phyloP scores from a whole-genome alignment of 2,888 invertebrate genomes.

The Perithous albicinctus region DNA sequence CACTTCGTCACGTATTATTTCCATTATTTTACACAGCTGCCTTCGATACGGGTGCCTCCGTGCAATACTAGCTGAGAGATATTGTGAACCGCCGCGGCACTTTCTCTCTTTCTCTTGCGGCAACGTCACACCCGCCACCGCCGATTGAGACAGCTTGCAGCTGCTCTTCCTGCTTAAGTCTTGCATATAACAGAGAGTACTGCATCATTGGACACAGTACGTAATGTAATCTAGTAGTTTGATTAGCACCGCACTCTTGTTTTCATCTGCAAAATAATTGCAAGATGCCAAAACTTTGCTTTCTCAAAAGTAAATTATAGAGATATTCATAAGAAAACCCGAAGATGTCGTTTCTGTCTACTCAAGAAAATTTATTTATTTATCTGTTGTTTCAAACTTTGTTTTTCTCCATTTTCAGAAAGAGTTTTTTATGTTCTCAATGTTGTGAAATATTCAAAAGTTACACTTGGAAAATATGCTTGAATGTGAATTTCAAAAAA shows the following conservation, averaged over 20 bases:
- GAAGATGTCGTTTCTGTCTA: no score
- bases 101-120: constrained; percentile 15
- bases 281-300: background rate
- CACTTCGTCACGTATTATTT: no score
- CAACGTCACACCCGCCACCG: background rate
- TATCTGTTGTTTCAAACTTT: no score
- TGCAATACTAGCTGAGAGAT: background rate
- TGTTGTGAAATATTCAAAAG: no score
- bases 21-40: background rate
- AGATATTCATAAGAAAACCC: no score
- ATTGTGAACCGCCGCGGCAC: constrained; percentile 3
- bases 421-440: no score
- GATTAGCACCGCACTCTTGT: background rate
- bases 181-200: background rate
- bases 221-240: background rate
- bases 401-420: no score
- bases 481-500: no score
- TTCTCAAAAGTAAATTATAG: background rate
- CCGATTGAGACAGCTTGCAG: constrained; percentile 9
- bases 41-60: background rate
- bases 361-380: no score
- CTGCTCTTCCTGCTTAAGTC: constrained; percentile 3
- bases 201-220: constrained; percentile 5
- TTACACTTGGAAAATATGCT: no score
- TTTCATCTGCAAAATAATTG: background rate